Conservation (phyloP, 1,140 invertebrate genomes). For the Aphelenchoides besseyi region DNA sequence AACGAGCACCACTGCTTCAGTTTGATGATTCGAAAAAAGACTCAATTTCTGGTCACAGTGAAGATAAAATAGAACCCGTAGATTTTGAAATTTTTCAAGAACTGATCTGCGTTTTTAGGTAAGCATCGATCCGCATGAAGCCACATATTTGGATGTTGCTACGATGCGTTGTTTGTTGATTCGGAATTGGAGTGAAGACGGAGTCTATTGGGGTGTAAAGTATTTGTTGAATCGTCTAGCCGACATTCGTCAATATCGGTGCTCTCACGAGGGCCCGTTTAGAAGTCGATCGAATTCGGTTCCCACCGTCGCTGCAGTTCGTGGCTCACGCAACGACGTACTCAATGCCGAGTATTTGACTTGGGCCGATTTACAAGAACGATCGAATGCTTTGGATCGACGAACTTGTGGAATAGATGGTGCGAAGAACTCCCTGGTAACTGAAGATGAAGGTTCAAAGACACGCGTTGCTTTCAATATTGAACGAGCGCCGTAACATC, state of each 20-base stretch:
- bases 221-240: slow-evolving; percentile 68
- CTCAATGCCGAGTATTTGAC: slow-evolving; percentile 46
- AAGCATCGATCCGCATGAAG: slow-evolving; percentile 62
- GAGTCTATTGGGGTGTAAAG: slow-evolving; percentile 92
- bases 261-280: slow-evolving; percentile 39
- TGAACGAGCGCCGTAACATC: slow-evolving; percentile 2
- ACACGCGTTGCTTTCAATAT: slow-evolving; percentile 5
- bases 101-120: slow-evolving; percentile 11
- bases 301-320: slow-evolving; percentile 25
- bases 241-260: slow-evolving; percentile 58
- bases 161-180: slow-evolving; percentile 93
- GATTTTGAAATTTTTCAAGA: not conserved
- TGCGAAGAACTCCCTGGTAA: not conserved
- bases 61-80: not conserved
- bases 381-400: slow-evolving; percentile 17
- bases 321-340: slow-evolving; percentile 44
- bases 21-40: slow-evolving; percentile 26
- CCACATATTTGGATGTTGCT: slow-evolving; percentile 91
- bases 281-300: slow-evolving; percentile 50
- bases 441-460: slow-evolving; percentile 19
- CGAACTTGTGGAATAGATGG: slow-evolving; percentile 24
- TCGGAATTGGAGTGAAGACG: slow-evolving; percentile 93
- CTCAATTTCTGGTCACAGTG: slow-evolving; percentile 29
- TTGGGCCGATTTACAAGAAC: slow-evolving; percentile 58
- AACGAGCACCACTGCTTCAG: slow-evolving; percentile 1